These are phyloP conservation scores for Sisor rabdophorus DNA, from an alignment of 2,113 vertebrate genomes.

Conservation along the genomic window DNA sequence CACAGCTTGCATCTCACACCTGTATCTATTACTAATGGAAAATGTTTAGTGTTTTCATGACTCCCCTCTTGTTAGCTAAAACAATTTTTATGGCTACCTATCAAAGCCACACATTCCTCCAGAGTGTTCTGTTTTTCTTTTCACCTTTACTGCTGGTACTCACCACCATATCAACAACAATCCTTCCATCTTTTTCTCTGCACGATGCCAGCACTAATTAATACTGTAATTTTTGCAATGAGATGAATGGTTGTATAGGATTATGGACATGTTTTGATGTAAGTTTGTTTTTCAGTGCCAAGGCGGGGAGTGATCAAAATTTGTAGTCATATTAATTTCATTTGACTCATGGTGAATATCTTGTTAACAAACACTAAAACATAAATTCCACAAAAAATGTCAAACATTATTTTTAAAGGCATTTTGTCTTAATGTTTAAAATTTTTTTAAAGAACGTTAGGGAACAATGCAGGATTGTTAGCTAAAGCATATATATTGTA, in stretches of 20 bases:
- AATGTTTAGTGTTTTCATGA: conserved; percentile 38
- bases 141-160: conserved; percentile 19
- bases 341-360: conserved; percentile 23
- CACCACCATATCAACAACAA: conserved; percentile 12
- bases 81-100: conserved; percentile 26
- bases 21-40: conserved; percentile 18
- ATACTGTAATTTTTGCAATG: conserved; percentile 25
- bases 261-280: neutral
- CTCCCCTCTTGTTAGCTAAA: conserved; percentile 29
- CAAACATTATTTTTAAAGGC: too few relatives aligned
- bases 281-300: neutral
- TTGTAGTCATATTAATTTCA: conserved; percentile 1
- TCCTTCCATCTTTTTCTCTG: neutral
- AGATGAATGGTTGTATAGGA: conserved; percentile 1
- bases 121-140: conserved; percentile 12
- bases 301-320: neutral
- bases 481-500: conserved; percentile 1
- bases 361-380: conserved; percentile 9
- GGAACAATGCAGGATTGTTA: too few relatives aligned
- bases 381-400: conserved; percentile 24
- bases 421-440: too few relatives aligned
- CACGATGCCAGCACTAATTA: conserved; percentile 9
- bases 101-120: conserved; percentile 5
- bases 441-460: too few relatives aligned
- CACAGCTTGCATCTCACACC: conserved; percentile 32